A percentile compares a stretch with the other conserved stretches of the same genome.
These are phyloP conservation scores for Leptodactylus fuscus DNA, from an alignment of 2,113 vertebrate species.

Conservation along the genomic window DNA sequence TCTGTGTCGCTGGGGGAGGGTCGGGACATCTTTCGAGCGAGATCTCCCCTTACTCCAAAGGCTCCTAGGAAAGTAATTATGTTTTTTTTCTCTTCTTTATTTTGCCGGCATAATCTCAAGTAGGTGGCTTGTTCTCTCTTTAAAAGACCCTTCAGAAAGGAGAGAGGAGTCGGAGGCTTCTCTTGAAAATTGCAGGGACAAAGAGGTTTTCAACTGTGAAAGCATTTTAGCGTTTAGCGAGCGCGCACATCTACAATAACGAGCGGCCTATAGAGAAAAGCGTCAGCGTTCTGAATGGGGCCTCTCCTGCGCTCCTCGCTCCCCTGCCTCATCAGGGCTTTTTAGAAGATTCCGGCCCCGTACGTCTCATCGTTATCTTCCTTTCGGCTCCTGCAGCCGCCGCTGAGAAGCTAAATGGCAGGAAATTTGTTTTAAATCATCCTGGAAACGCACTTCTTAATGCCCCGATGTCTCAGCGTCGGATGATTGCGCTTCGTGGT, in stretches of 20 bases:
- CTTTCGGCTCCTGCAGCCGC: conserved; percentile 11
- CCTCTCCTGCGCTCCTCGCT: not conserved
- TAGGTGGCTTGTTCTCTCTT: not conserved
- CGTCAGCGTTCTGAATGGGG: conserved; percentile 4
- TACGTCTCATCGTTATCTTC: not conserved
- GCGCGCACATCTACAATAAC: not conserved
- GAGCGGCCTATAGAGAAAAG: conserved; percentile 8
- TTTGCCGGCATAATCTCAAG: not conserved
- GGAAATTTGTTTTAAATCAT: conserved; percentile 64
- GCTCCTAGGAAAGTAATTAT: conserved; percentile 16
- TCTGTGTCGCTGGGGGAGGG: not conserved
- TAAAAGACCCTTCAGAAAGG: not conserved
- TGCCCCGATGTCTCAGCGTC: conserved; percentile 59
- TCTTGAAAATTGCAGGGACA: not conserved
- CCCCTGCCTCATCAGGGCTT: not conserved
- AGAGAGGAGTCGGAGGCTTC: not conserved
- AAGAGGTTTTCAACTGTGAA: conserved; percentile 35
- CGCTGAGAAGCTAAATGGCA: conserved; percentile 62
- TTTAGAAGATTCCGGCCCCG: not conserved
- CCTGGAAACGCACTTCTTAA: conserved; percentile 57
- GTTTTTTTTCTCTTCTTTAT: not conserved
- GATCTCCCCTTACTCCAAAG: not conserved
- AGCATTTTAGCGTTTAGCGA: conserved; percentile 19
- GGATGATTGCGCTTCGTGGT: conserved; percentile 58
- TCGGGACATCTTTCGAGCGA: not conserved